Base-by-base conservation (phyloP, 2,888 invertebrate species). In the Acleris literana region DNA sequence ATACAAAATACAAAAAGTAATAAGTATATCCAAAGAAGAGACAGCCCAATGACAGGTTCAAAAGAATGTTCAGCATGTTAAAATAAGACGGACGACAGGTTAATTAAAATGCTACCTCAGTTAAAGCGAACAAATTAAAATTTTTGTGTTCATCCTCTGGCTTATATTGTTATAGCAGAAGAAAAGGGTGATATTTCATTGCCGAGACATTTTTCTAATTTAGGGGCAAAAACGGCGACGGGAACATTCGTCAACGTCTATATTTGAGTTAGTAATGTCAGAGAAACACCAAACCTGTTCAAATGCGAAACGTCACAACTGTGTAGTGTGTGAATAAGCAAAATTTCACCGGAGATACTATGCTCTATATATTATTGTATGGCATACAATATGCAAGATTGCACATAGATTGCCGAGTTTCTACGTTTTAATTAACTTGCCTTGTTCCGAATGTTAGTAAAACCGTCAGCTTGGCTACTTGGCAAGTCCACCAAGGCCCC, bases 201-300 rank as follows among this genome's bases (percentile, higher is more conserved):
- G 70, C 70, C 61, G 69, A 69, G 74, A 72, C 71, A 69, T 70
- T 72, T 72, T 75, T 69, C 58, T 70, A 72, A 71, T 73, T 77
- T 71, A 69, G 52, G 52, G 39, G 71, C 70, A 74, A 69, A 68
- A 57, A 63, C 57, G 66, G 68, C 67, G 69, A 66, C 63, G 11
- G 68, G 65, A 68, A 64, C 68, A 79, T 78, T 73, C 72, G 68
- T 80, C 77, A 77, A 71, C 69, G 77, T 77, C 77, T 71, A 70
- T 73, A 76, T 72, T 61, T 67, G 68, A 67, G 70, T 75, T 73
- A 63, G 69, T 56, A 29, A 61, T 66, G 53, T 64, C 65, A 59
- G 52, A 48, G 46, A 55, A 73, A 69, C 58, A 68, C 55, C 68
- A 13, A 48, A 58, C 29, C 18, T 13, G 25, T 65, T 65, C 70